Base-by-base conservation (phyloP, 2,888 invertebrate genomes). In the Caradrina kadenii region DNA sequence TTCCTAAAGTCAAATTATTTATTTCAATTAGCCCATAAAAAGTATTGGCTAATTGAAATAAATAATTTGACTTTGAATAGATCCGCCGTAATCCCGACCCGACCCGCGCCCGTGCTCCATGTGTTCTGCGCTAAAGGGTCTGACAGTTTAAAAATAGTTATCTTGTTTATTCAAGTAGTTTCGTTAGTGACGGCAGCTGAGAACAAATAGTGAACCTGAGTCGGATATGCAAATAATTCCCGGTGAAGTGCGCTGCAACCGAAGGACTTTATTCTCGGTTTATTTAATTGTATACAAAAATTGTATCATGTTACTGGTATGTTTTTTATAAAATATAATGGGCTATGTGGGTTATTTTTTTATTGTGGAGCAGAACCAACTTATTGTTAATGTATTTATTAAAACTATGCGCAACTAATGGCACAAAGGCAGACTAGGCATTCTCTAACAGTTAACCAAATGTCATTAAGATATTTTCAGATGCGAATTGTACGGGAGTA, bases 141-240 rank as follows among this genome's bases (percentile, higher is more conserved):
- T 63, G 53, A 64, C 76, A 73, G 67, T 76, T 76, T 79, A 81
- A 80, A 74, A 76, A 79, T 80, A 80, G 69, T 72, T 64, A 60
- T 71, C 60, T 72, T 70, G 72, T 78, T 71, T 75, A 63, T 78
- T 78, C 59, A 73, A 76, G 73, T 69, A 53, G 21, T 39, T 59
- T 71, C 8, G 73, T 68, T 70, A n/a, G 52, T 31, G 50, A 35
- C 42, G 19, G 49, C 55, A 48, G 63, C 49, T 62, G 56, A 15
- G 48, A 50, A 63, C 61, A 59, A 66, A 50, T 64, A 68, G 63
- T 70, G 42, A 8, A 21, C 22, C 26, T 52, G 54, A 56, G 49
- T 48, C 1, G n/a, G 54, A 48, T 73, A 67, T 70, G 63, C 56
- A 67, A 67, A 70, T 53, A 53, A 69, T 58, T 45, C 45, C 10